Conservation (phyloP, 2,888 invertebrate species). For the Yponomeuta evonymella region DNA sequence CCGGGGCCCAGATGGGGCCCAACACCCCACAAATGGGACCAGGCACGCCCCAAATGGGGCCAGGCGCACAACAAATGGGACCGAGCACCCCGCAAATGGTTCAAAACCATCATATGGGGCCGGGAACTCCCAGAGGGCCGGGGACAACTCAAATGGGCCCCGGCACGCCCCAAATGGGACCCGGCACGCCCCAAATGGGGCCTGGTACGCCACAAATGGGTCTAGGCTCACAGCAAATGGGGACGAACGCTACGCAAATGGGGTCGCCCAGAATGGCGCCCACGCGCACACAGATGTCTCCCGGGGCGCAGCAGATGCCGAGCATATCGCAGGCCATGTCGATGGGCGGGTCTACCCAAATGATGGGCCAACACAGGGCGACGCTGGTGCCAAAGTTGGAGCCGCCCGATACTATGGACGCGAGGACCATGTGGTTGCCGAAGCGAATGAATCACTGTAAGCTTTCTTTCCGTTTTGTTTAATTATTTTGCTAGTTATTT, state of each 20-base stretch:
- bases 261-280: conserved; percentile 63
- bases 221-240: conserved; percentile 43
- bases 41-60: conserved; percentile 36
- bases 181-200: conserved; percentile 25
- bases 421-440: conserved; percentile 79
- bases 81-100: conserved; percentile 49
- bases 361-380: conserved; percentile 59
- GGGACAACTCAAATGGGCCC: conserved; percentile 25
- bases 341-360: conserved; percentile 56
- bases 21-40: conserved; percentile 20
- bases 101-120: conserved; percentile 32
- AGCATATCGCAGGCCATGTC: conserved; percentile 60
- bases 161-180: conserved; percentile 18
- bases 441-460: conserved; percentile 81
- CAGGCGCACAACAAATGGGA: conserved; percentile 39
- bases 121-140: conserved; percentile 40
- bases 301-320: conserved; percentile 64
- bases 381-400: conserved; percentile 75
- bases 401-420: conserved; percentile 76
- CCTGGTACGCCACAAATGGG: conserved; percentile 18
- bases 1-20: conserved; percentile 20
- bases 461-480: conserved; percentile 58
- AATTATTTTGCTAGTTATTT: conserved; percentile 22
- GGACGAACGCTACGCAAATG: conserved; percentile 60
- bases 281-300: conserved; percentile 65